These are phyloP conservation scores for Pteronotus mesoamericanus DNA, from an alignment of 2,797 vertebrate genomes.

Conservation along the genomic window DNA sequence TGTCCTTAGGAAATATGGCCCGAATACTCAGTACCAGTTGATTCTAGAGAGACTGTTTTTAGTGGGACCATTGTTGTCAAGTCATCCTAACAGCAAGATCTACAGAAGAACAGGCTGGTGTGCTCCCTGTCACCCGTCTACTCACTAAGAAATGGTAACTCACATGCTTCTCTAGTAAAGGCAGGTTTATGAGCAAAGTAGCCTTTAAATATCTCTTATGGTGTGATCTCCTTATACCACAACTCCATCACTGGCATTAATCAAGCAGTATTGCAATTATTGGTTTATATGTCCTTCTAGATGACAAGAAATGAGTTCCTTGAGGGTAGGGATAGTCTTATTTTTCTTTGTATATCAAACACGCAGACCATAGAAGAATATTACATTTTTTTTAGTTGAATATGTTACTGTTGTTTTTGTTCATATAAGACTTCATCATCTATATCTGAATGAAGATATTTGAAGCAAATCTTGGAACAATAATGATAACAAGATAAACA, in stretches of 20 bases:
- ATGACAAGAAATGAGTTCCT: background rate
- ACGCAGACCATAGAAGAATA: background rate
- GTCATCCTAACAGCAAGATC: background rate
- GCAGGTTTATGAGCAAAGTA: background rate
- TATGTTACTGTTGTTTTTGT: background rate
- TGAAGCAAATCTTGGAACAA: background rate
- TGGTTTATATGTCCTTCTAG: background rate
- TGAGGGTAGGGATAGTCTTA: background rate
- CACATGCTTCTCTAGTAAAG: background rate
- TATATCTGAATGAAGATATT: background rate
- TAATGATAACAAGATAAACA: background rate
- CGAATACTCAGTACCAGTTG: background rate
- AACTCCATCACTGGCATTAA: background rate
- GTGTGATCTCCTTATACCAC: background rate
- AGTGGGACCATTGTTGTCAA: background rate
- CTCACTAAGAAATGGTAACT: background rate
- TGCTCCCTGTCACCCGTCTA: background rate
- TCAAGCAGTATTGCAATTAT: background rate
- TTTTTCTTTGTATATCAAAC: background rate
- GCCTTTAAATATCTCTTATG: background rate
- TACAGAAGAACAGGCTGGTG: background rate
- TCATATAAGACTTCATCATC: background rate
- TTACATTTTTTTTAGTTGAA: background rate
- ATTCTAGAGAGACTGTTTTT: background rate
- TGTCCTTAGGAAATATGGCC: background rate